Base-by-base conservation (phyloP, 64 coral and sea anemone species). In the Porites australiensis region DNA sequence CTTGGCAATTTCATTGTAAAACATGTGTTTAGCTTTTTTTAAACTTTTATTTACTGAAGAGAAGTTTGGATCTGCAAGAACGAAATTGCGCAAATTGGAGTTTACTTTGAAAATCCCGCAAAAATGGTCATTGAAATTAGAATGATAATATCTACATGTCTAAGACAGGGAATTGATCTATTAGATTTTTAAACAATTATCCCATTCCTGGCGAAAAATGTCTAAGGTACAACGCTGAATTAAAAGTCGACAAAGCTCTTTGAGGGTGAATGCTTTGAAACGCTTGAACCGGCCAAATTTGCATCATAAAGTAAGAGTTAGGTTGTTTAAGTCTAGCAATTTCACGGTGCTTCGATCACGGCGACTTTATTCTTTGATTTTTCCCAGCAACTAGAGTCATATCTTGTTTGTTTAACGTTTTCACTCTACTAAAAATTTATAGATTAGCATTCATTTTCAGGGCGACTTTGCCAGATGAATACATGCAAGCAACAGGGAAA, bases 351-450 rank as follows among this genome's bases (percentile, higher is more conserved):
- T 80, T 80, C 50, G 18, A 43, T 80, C 19, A 22, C 53, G 14
- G 11, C 77, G 10, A 51, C 27, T 37, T 9, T 22, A 21, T 23
- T 53, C 48, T 5, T 51, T 12, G n/a, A 70, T 44, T 82, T 60
- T 43, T 63, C 27, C 27, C 27, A 37, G 27, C 43, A 45, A 18
- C 13, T 50, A 50, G 50, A 47, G 45, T 47, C 15, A 64, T 82
- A 64, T 82, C 79, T 63, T 82, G 79, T 80, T 80, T 80, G 77
- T 82, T 64, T 82, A 82, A 64, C 58, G 79, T 82, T 64, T 82
- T 60, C 19, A 18, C 19, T 75, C 48, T 47, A 63, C n/a, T 37
- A 37, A 37, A 37, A 82, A 46, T 82, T 64, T 45, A 60, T 46
- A 48, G 79, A 64, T 65, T 82, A 65, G 37, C 43, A 12, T 12